phyloP scores from a whole-genome alignment of 2,888 invertebrate species.

The Drosophila picticornis region DNA sequence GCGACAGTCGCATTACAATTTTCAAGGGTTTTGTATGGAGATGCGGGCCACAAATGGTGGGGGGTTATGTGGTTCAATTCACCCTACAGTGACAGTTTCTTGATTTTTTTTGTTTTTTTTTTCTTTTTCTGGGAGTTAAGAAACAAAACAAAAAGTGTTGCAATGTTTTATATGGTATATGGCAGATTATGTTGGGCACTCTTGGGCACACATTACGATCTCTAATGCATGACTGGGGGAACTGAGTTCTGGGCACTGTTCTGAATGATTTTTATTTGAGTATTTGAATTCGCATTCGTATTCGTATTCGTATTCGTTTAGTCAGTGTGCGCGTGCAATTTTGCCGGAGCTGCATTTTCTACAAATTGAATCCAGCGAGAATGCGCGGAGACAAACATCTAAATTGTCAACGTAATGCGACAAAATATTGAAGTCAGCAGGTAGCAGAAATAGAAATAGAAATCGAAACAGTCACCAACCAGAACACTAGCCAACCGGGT shows the following conservation, averaged over 20 bases:
- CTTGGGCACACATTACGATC: slow-evolving; percentile 47
- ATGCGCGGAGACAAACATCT: slow-evolving; percentile 79
- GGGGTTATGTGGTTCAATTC: background rate
- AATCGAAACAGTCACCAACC: slow-evolving; percentile 13
- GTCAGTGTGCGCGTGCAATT: slow-evolving; percentile 51
- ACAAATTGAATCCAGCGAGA: slow-evolving; percentile 73
- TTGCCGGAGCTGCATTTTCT: slow-evolving; percentile 60
- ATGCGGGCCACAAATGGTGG: background rate
- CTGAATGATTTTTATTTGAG: slow-evolving; percentile 52
- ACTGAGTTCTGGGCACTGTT: slow-evolving; percentile 2
- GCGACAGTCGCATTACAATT: slow-evolving; percentile 65
- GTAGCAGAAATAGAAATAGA: slow-evolving; percentile 19
- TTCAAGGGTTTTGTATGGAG: slow-evolving; percentile 24
- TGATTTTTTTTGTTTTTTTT: background rate
- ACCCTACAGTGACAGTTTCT: background rate
- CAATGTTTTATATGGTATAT: slow-evolving; percentile 46
- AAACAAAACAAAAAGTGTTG: slow-evolving; percentile 45
- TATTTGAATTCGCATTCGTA: background rate
- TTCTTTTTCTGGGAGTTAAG: background rate
- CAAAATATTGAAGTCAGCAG: slow-evolving; percentile 81
- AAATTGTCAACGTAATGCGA: slow-evolving; percentile 81
- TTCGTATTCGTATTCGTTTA: background rate
- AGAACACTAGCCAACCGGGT: slow-evolving; percentile 3
- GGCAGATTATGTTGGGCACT: slow-evolving; percentile 27
- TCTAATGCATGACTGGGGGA: slow-evolving; percentile 57